These are phyloP conservation scores for Platerodrilus igneus DNA, from an alignment of 2,888 invertebrate genomes.

Conservation along the genomic window DNA sequence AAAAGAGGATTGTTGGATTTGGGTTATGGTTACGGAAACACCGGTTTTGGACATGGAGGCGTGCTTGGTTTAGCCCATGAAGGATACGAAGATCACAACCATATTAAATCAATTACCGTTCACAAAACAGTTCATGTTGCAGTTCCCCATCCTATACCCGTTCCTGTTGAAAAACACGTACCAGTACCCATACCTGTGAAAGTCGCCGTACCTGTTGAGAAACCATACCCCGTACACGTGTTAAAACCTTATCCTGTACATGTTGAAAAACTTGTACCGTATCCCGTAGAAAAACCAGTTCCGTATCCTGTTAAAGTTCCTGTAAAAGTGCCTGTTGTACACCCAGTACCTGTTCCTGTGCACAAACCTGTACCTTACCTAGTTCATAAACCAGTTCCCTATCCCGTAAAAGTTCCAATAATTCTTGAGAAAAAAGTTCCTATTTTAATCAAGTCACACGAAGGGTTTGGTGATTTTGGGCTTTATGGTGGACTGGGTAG, in stretches of 20 bases:
- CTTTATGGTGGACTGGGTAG: constrained; percentile 14
- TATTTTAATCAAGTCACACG: constrained; percentile 31
- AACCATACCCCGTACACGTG: constrained; percentile 50
- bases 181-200: constrained; percentile 48
- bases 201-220: constrained; percentile 30
- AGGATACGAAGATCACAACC: constrained; percentile 23
- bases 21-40: constrained; percentile 33
- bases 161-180: constrained; percentile 60
- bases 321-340: constrained; percentile 37
- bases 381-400: constrained; percentile 44
- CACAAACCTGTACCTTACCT: constrained; percentile 39
- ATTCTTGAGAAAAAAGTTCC: constrained; percentile 41
- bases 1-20: constrained; percentile 39
- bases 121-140: constrained; percentile 58
- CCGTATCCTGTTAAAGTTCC: constrained; percentile 44
- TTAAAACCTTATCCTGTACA: constrained; percentile 47
- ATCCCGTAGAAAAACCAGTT: constrained; percentile 52
- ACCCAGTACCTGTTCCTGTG: constrained; percentile 32
- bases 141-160: constrained; percentile 58
- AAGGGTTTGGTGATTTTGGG: too few species aligned
- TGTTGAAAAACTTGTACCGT: constrained; percentile 51
- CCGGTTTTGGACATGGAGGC: constrained; percentile 16
- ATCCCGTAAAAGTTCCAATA: constrained; percentile 49
- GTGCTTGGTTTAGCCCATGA: constrained; percentile 17
- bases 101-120: constrained; percentile 52